phyloP scores from a whole-genome alignment of 2,888 invertebrate species.

The Emesis russula region DNA sequence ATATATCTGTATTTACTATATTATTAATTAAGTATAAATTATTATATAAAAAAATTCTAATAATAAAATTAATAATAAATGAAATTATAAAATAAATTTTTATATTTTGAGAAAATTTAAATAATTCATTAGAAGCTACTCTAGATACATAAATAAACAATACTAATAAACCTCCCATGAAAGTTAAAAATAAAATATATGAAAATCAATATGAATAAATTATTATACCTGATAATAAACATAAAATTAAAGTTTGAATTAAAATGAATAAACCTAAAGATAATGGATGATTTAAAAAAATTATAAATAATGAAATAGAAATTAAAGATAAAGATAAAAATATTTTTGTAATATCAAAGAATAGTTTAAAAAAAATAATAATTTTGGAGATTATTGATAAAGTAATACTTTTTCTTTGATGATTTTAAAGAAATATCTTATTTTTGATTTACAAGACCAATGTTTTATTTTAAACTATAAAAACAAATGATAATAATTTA shows the following conservation, averaged over 20 bases:
- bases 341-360: slow-evolving; percentile 94
- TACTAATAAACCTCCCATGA: slow-evolving; percentile 96
- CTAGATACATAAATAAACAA: slow-evolving; percentile 96
- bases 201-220: slow-evolving; percentile 96
- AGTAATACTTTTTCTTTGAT: slow-evolving; percentile 96
- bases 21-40: slow-evolving; percentile 92
- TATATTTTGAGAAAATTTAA: slow-evolving; percentile 91
- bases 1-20: slow-evolving; percentile 89
- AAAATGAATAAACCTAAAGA: slow-evolving; percentile 95
- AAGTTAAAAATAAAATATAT: slow-evolving; percentile 95
- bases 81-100: slow-evolving; percentile 89
- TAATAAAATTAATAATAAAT: slow-evolving; percentile 82
- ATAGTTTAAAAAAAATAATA: slow-evolving; percentile 97
- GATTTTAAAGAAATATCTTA: slow-evolving; percentile 95
- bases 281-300: slow-evolving; percentile 94
- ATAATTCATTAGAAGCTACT: slow-evolving; percentile 96
- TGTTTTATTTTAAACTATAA: slow-evolving; percentile 96
- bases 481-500: slow-evolving; percentile 94
- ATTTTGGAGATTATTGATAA: slow-evolving; percentile 97
- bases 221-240: slow-evolving; percentile 94
- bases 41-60: slow-evolving; percentile 87
- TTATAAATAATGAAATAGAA: slow-evolving; percentile 90
- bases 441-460: slow-evolving; percentile 1
- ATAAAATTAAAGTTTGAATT: slow-evolving; percentile 94
- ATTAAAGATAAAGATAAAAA: slow-evolving; percentile 92